phyloP scores from a whole-genome alignment of 1,140 invertebrate species.

The Saxidomus purpurata region DNA sequence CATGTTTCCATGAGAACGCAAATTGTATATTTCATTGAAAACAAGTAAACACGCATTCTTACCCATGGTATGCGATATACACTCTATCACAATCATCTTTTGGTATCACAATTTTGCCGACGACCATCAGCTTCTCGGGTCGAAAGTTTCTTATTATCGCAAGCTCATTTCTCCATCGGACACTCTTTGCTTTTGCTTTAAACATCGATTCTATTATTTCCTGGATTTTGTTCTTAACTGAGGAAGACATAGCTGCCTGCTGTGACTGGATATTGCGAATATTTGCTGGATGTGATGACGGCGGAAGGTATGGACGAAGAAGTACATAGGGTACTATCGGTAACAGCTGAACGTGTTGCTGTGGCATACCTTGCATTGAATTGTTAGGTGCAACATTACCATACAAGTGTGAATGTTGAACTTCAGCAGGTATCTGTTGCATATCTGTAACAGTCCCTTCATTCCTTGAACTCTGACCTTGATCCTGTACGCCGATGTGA shows the following conservation, averaged over 20 bases:
- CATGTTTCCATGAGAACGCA: no score
- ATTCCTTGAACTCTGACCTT: not conserved
- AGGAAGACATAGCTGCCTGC: constrained; percentile 27
- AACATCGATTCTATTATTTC: constrained; percentile 23
- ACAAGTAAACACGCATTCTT: no score
- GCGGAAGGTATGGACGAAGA: not conserved
- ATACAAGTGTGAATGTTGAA: not conserved
- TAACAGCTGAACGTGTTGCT: not conserved
- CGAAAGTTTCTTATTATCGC: not conserved
- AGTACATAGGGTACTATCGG: not conserved
- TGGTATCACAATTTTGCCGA: constrained; percentile 49
- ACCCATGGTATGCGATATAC: constrained; percentile 32
- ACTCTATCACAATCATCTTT: constrained; percentile 11
- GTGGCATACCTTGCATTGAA: not conserved
- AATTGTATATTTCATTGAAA: no score
- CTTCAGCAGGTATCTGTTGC: not conserved
- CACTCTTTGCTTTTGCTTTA: constrained; percentile 41
- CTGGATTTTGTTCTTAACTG: not conserved
- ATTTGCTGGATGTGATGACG: not conserved
- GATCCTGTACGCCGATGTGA: not conserved
- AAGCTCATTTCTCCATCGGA: constrained; percentile 35
- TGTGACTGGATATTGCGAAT: constrained; percentile 28
- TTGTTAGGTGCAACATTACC: not conserved
- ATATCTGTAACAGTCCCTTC: not conserved
- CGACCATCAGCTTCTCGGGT: not conserved